Conservation (phyloP, 2,888 invertebrate genomes). For the Hirtodrosophila duncani region DNA sequence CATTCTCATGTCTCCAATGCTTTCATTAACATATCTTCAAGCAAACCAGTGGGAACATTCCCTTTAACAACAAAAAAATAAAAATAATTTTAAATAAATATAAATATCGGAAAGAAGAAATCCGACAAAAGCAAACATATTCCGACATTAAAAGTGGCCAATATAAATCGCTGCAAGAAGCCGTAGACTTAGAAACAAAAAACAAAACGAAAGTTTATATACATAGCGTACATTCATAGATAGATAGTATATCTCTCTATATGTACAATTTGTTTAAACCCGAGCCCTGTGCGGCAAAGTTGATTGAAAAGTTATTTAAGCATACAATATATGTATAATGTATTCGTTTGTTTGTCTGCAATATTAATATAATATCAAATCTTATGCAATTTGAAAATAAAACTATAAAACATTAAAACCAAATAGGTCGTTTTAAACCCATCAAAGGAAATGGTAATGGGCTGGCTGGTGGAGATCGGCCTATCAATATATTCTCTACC, state of each 20-base stretch:
- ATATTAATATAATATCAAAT: slow-evolving; percentile 71
- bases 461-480: no score
- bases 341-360: slow-evolving; percentile 72
- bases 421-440: no score
- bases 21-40: no score
- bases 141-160: slow-evolving; percentile 67
- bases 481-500: no score
- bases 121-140: slow-evolving; percentile 33
- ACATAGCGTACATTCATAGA: slow-evolving; percentile 24
- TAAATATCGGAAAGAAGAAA: slow-evolving; percentile 20
- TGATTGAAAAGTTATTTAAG: slow-evolving; percentile 68
- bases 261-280: slow-evolving; percentile 39
- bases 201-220: slow-evolving; percentile 31
- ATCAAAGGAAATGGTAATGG: no score
- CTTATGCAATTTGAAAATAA: slow-evolving; percentile 63
- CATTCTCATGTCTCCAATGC: no score
- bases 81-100: background rate
- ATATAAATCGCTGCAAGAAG: slow-evolving; percentile 47
- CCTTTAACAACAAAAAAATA: slow-evolving; percentile 16
- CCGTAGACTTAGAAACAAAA: slow-evolving; percentile 51
- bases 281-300: slow-evolving; percentile 46
- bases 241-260: slow-evolving; percentile 36
- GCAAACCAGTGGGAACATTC: no score
- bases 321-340: slow-evolving; percentile 47
- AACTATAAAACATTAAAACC: slow-evolving; percentile 7